Conservation (phyloP, 2,888 invertebrate genomes). For the Lucinisca nassula region DNA sequence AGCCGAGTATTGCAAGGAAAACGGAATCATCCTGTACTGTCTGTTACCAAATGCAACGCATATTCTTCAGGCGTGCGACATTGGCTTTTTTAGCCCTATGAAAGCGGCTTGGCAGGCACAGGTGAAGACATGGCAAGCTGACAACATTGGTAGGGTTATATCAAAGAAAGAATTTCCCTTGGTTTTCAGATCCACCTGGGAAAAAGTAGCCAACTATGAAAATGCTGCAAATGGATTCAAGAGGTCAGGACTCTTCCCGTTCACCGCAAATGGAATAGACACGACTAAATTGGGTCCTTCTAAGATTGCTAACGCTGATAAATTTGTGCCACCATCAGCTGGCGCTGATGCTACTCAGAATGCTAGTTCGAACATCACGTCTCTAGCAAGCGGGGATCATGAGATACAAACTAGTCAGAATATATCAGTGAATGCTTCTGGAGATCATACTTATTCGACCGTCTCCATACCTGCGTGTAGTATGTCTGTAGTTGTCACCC, state of each 20-base stretch:
- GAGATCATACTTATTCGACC: background rate
- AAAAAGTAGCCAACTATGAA: slow-evolving; percentile 31
- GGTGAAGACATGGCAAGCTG: slow-evolving; percentile 29
- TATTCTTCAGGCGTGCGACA: no score
- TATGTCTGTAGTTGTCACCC: no score
- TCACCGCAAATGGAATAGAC: slow-evolving; percentile 6
- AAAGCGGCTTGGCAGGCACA: slow-evolving; percentile 28
- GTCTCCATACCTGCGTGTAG: background rate
- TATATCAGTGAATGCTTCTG: background rate
- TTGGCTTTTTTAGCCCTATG: no score
- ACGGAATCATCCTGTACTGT: no score
- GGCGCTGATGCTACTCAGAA: background rate
- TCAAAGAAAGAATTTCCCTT: slow-evolving; percentile 29
- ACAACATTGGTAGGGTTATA: slow-evolving; percentile 21
- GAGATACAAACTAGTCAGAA: background rate
- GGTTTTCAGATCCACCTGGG: slow-evolving; percentile 20
- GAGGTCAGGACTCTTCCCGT: slow-evolving; percentile 28
- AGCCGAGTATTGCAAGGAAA: no score
- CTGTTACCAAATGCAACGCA: no score
- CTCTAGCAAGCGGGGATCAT: background rate
- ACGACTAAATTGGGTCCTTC: slow-evolving; percentile 1
- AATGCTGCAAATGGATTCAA: slow-evolving; percentile 39
- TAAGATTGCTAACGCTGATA: background rate
- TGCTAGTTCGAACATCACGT: background rate
- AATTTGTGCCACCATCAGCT: background rate